Base-by-base conservation (phyloP, 2,113 vertebrate species). In the Lepus americanus region DNA sequence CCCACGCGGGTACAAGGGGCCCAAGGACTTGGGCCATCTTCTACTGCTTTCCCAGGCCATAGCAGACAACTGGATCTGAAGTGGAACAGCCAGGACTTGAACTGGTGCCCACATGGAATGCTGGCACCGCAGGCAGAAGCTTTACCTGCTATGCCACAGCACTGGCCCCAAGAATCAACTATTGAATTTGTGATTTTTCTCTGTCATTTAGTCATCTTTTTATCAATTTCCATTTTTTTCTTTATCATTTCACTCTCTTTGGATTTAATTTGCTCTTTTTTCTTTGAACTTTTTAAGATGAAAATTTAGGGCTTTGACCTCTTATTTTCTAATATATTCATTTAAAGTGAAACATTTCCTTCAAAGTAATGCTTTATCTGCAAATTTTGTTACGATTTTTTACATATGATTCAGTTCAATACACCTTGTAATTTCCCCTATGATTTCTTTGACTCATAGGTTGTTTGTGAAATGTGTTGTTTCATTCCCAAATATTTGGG, bases 331-430 rank as follows among this genome's bases (percentile, higher is more conserved):
- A 89, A 53, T n/a, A 29, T 19, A 12, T 49, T 53, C 5, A 61
- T 78, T 72, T 51, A 73, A 80, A 70, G 22, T 23, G 72, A 20
- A 31, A 61, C 7, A 64, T 69, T 81, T 64, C 25, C 13, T 51
- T 94, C 3, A 81, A 64, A 77, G 27, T n/a, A 70, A 31, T 70
- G 22, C 2, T 77, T 80, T 55, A 31, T 69, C 12, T 66, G 3
- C 31, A 93, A 80, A 51, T 49, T 89, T 66, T 92, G 55, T 14
- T 61, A 53, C 55, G 4, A 31, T 82, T 92, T 84, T 84, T 92
- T 90, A 6, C 7, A 20, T 36, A 44, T 49, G 8, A 31, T 16
- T 63, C 9, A 80, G 6, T 79, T 76, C 19, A 74, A 25, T 17
- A 25, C 17, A 76, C n/a, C n/a, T 89, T 79, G 27, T 72, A 49